These are phyloP conservation scores for Rhagologus leucostigma DNA, from an alignment of 2,113 vertebrate species.

Conservation along the genomic window DNA sequence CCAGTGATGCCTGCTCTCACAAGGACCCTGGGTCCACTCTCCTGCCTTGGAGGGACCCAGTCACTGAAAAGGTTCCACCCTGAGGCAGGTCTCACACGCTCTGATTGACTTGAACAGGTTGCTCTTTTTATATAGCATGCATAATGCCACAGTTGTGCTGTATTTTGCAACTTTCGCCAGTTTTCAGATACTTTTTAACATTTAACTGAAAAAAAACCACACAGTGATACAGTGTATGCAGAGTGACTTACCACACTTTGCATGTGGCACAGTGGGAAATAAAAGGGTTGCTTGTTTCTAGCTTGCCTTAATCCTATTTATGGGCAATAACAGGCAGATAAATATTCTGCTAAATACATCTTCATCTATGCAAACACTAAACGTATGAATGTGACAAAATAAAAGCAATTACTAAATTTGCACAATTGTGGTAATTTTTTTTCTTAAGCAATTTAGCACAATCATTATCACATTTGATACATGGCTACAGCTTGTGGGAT, in stretches of 20 bases:
- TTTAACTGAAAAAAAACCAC: not conserved
- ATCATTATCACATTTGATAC: not conserved
- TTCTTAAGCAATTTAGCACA: not conserved
- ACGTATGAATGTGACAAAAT: not conserved
- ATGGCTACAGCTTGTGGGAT: not conserved
- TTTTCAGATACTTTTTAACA: not conserved
- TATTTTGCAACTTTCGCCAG: not conserved
- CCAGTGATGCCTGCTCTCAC: rapidly evolving
- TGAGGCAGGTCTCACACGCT: not conserved
- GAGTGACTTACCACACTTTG: not conserved
- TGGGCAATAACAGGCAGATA: not conserved
- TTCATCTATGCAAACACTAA: not conserved
- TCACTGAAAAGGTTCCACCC: not conserved
- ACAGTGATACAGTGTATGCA: not conserved
- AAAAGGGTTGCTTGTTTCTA: not conserved
- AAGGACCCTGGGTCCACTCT: rapidly evolving
- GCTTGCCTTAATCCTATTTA: not conserved
- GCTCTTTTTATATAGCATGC: not conserved
- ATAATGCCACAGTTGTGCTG: not conserved
- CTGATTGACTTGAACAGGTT: not conserved
- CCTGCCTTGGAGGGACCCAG: not conserved
- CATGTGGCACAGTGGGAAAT: not conserved
- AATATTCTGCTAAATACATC: not conserved
- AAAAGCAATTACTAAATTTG: not conserved
- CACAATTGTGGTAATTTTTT: not conserved